Percentiles rank a stretch among this genome's conserved stretches.
Evolutionary conservation across 2,888 invertebrate species (phyloP).

Genomic region (Trichopoda pennipes): DNA sequence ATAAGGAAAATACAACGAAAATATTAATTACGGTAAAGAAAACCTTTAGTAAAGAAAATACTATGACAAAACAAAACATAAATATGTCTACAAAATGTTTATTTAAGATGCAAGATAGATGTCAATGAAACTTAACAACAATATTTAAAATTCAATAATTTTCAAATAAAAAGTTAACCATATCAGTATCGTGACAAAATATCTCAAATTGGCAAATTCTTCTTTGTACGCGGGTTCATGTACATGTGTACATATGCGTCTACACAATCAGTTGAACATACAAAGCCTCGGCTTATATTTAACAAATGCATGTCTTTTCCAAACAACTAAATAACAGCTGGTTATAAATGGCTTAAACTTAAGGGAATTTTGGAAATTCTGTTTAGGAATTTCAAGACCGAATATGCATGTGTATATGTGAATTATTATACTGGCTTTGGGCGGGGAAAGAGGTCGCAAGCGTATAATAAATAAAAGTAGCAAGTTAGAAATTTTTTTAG

Average conservation of each 20-base stretch:
- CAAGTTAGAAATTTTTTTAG: too few relatives aligned
- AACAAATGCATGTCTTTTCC: neutral
- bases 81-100: too few relatives aligned
- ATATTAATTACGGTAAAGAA: neutral
- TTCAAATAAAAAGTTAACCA: slow-evolving; percentile 11
- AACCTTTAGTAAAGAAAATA: too few relatives aligned
- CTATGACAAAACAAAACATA: too few relatives aligned
- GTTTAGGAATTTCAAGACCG: neutral
- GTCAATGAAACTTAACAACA: slow-evolving; percentile 1
- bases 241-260: too few relatives aligned
- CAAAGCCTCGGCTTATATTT: too few relatives aligned
- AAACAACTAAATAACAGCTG: slow-evolving; percentile 51
- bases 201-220: neutral
- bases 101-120: neutral
- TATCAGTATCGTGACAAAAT: slow-evolving; percentile 38
- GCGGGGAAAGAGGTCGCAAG: too few relatives aligned
- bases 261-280: neutral
- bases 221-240: slow-evolving; percentile 3
- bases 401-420: too few relatives aligned
- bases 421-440: too few relatives aligned
- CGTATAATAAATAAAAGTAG: too few relatives aligned
- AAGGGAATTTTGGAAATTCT: slow-evolving; percentile 1
- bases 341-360: slow-evolving; percentile 32
- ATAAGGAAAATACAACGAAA: neutral
- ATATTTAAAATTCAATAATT: slow-evolving; percentile 27